Percentiles rank a stretch among this genome's conserved stretches.
These are phyloP conservation scores for Melanotaenia trifasciata DNA, from an alignment of 2,797 vertebrate species.

Conservation along the genomic window DNA sequence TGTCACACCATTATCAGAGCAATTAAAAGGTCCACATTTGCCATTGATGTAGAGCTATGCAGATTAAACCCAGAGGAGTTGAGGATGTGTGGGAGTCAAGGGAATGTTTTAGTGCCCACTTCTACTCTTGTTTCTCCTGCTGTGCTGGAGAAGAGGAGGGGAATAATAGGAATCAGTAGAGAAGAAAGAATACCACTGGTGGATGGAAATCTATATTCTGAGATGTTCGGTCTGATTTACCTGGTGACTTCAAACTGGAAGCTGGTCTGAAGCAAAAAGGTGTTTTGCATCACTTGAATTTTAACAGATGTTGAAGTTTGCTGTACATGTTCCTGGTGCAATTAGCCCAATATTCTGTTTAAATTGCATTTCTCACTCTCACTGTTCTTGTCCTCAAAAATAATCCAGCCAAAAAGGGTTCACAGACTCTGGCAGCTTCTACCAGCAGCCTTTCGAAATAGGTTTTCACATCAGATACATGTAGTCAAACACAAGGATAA, in stretches of 20 bases:
- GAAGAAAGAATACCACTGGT: slow-evolving; percentile 51
- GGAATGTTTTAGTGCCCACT: slow-evolving; percentile 50
- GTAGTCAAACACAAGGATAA: background rate
- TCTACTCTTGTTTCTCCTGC: slow-evolving; percentile 33
- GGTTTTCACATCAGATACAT: background rate
- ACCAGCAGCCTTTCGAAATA: background rate
- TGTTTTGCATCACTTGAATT: background rate
- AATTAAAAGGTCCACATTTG: slow-evolving; percentile 69
- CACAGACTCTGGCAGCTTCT: background rate
- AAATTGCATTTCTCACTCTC: no score
- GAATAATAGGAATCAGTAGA: slow-evolving; percentile 41
- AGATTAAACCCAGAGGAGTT: slow-evolving; percentile 64
- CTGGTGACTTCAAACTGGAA: background rate
- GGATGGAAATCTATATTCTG: slow-evolving; percentile 38
- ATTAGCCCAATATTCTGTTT: background rate
- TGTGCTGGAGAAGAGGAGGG: slow-evolving; percentile 28
- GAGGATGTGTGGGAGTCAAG: slow-evolving; percentile 46
- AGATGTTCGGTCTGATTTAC: slow-evolving; percentile 13
- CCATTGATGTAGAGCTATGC: slow-evolving; percentile 48
- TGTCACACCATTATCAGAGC: slow-evolving; percentile 70
- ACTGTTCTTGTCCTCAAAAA: background rate
- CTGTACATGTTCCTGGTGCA: background rate
- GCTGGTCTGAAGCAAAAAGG: background rate
- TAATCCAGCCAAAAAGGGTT: background rate
- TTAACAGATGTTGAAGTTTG: background rate